A percentile compares a stretch with the other conserved stretches of the same genome.
phyloP scores from a whole-genome alignment of 2,797 vertebrate species.

The Coregonus ussuriensis region DNA sequence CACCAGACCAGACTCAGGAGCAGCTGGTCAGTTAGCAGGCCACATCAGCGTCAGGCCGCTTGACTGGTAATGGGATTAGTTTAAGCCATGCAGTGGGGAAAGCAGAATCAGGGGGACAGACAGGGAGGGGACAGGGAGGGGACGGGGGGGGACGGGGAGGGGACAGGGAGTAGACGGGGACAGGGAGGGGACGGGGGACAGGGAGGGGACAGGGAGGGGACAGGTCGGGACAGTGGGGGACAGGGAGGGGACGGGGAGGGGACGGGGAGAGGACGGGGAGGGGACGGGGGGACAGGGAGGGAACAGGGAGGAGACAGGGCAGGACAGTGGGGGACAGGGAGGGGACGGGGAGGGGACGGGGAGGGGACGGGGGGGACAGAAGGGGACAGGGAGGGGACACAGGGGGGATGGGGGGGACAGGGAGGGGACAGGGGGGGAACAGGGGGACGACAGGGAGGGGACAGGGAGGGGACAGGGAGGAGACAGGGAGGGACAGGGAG shows the following conservation, averaged over 20 bases:
- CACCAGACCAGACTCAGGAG: conserved; percentile 85
- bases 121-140: not conserved
- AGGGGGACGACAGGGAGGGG: too few species aligned
- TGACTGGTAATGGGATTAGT: conserved; percentile 81
- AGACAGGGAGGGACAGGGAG: not conserved
- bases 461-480: too few species aligned
- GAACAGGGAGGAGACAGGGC: not conserved
- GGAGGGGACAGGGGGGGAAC: too few species aligned
- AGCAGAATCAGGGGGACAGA: conserved; percentile 40
- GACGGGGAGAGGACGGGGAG: not conserved
- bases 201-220: too few species aligned
- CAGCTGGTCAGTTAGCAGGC: conserved; percentile 91
- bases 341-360: not conserved
- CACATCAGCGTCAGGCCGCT: conserved; percentile 76
- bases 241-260: too few species aligned
- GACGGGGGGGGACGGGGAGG: not conserved
- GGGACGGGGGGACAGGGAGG: not conserved
- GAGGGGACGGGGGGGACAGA: conserved; percentile 1
- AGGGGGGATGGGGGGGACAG: too few species aligned
- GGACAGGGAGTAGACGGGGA: not conserved
- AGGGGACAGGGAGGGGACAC: too few species aligned
- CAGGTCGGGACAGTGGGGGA: too few species aligned
- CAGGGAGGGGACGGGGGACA: too few species aligned
- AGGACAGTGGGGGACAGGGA: not conserved
- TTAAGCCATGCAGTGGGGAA: conserved; percentile 68